Evolutionary conservation across 1,140 invertebrate genomes (phyloP).

Genomic region (Cotesia glomerata): DNA sequence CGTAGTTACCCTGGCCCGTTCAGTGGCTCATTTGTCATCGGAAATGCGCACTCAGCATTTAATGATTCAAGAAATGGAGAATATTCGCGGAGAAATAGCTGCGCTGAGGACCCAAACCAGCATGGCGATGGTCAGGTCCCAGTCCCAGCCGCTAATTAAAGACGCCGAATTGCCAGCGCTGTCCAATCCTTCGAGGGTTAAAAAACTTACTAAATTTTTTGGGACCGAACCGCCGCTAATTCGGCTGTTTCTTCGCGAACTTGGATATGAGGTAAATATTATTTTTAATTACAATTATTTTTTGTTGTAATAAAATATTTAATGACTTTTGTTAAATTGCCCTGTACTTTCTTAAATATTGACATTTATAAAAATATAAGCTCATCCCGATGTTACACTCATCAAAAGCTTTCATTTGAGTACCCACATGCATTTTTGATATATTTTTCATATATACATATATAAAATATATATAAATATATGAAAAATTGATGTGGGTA

Average conservation of each 20-base stretch:
- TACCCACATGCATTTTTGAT: too few relatives aligned
- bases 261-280: conserved; percentile 86
- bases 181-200: conserved; percentile 83
- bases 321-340: background rate
- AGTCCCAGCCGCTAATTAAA: conserved; percentile 61
- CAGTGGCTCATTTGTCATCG: conserved; percentile 90
- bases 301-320: background rate
- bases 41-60: conserved; percentile 91
- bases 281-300: background rate
- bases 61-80: conserved; percentile 90
- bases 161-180: conserved; percentile 70
- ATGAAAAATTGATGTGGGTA: too few relatives aligned
- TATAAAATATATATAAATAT: too few relatives aligned
- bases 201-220: conserved; percentile 89
- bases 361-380: too few relatives aligned
- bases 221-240: conserved; percentile 90
- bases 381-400: too few relatives aligned
- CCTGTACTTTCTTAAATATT: background rate
- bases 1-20: conserved; percentile 88
- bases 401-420: too few relatives aligned
- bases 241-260: conserved; percentile 86
- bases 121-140: conserved; percentile 67
- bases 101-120: conserved; percentile 75
- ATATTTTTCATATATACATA: too few relatives aligned
- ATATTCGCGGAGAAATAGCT: conserved; percentile 81